Evolutionary conservation across 2,888 invertebrate species (phyloP), one percentile per base, ranked within the genome.

Genomic region (Euphydryas editha): DNA sequence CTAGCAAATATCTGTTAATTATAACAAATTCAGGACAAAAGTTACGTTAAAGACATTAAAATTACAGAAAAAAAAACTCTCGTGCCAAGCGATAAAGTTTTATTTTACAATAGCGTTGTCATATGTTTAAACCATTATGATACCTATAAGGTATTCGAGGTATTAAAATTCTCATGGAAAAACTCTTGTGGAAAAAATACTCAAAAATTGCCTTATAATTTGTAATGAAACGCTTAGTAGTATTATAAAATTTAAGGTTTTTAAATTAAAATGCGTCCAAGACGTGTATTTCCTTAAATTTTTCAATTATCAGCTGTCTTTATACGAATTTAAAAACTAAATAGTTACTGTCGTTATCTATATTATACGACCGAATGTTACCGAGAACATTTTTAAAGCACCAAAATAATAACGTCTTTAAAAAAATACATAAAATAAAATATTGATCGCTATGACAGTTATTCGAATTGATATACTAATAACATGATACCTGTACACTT

Each of bases 11-110:
- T 10, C 10, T 46, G 4, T 5, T 15, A 20, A 13, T 15, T n/a
- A n/a, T n/a, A n/a, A 13, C 21, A 21, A 49, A 21, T 13, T 13
- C 20, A 49, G 49, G 49, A 21, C 49, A 49, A 18, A 46, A 11
- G 5, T 21, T 51, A 4, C 8, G 15, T 24, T 51, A 36, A 36
- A 20, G 2, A 54, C 24, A 54, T n/a, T n/a, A 24, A 54, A 24
- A 30, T 10, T 49, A 49, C 24, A 8, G 11, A 17, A 15, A 47
- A 47, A 47, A 30, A 17, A 30, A 46, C 18, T 11, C 11, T 42
- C 37, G 63, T 63, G 58, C 63, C 63, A 63, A 58, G 51, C 21
- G 17, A 17, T 58, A 24, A 10, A 24, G 24, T 51, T 57, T 58
- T 10, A 30, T 54, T 36, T 24, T 15, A 24, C n/a, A 30, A 30